Percentiles rank a stretch among this genome's conserved stretches.
These are phyloP conservation scores for Menura novaehollandiae DNA, from an alignment of 2,113 vertebrate species.

Conservation along the genomic window DNA sequence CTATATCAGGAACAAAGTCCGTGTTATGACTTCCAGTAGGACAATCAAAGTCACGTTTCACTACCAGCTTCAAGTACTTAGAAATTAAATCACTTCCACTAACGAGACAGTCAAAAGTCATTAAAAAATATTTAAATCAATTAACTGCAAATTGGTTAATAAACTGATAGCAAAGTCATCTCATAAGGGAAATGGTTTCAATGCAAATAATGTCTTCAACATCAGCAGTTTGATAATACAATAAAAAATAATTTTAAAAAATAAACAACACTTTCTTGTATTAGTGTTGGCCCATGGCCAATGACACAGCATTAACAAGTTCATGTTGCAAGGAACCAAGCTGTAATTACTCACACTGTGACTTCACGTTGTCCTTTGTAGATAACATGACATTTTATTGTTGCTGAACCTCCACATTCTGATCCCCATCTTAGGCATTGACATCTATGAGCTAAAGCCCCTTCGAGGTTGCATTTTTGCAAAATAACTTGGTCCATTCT, in stretches of 20 bases:
- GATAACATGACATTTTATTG: neutral
- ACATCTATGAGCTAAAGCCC: neutral
- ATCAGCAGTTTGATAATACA: neutral
- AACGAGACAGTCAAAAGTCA: neutral
- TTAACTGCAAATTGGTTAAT: neutral
- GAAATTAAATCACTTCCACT: neutral
- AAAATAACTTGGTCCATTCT: neutral
- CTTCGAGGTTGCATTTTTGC: neutral
- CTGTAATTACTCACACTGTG: neutral
- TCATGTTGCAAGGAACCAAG: neutral
- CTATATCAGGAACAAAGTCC: neutral
- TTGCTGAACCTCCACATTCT: neutral
- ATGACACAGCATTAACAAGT: neutral
- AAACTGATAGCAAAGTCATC: neutral
- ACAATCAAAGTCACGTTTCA: neutral
- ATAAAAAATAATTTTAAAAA: neutral
- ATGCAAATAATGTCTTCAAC: neutral
- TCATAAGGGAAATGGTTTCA: neutral
- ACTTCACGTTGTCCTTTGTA: neutral
- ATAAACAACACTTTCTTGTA: neutral
- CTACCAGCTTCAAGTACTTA: neutral
- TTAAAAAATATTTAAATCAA: neutral
- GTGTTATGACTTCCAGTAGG: neutral
- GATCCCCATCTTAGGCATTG: accelerated
- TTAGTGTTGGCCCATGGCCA: neutral